Conservation (phyloP, 2,113 vertebrate genomes). For the Leptodactylus fuscus region DNA sequence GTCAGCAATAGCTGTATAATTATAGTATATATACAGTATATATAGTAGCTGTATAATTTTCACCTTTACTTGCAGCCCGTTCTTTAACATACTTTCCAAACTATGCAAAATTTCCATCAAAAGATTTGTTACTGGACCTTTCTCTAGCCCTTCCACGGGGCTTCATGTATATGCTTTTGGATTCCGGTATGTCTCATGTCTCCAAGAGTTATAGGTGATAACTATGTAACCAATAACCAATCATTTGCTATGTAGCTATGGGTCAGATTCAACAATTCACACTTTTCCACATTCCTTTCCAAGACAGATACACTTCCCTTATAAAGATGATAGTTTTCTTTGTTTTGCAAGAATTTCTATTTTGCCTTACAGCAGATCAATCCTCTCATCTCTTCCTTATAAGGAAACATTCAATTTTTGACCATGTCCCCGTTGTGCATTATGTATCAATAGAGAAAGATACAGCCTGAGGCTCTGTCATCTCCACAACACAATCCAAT, state of each 20-base stretch:
- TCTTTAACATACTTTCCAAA: too few relatives aligned
- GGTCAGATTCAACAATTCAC: background rate
- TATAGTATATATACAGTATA: too few relatives aligned
- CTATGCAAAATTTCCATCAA: too few relatives aligned
- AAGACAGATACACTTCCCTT: background rate
- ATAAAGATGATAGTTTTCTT: background rate
- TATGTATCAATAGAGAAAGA: constrained; percentile 45
- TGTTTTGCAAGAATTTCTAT: background rate
- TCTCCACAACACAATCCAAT: constrained; percentile 51
- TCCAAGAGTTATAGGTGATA: too few relatives aligned
- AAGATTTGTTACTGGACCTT: too few relatives aligned
- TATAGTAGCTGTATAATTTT: too few relatives aligned
- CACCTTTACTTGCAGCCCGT: too few relatives aligned
- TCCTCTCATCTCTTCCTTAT: constrained; percentile 54
- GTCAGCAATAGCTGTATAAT: too few relatives aligned
- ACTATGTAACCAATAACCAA: too few relatives aligned
- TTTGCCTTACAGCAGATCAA: background rate
- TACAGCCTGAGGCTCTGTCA: constrained; percentile 41
- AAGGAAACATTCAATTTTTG: constrained; percentile 61
- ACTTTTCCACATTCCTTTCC: background rate
- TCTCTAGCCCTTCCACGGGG: too few relatives aligned
- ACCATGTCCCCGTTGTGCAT: constrained; percentile 56
- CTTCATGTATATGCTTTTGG: too few relatives aligned
- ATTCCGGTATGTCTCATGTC: too few relatives aligned
- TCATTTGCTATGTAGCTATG: background rate